Evolutionary conservation across 2,113 vertebrate genomes (phyloP), one percentile per base, ranked within the genome.

Genomic region (Crotalus horridus): DNA sequence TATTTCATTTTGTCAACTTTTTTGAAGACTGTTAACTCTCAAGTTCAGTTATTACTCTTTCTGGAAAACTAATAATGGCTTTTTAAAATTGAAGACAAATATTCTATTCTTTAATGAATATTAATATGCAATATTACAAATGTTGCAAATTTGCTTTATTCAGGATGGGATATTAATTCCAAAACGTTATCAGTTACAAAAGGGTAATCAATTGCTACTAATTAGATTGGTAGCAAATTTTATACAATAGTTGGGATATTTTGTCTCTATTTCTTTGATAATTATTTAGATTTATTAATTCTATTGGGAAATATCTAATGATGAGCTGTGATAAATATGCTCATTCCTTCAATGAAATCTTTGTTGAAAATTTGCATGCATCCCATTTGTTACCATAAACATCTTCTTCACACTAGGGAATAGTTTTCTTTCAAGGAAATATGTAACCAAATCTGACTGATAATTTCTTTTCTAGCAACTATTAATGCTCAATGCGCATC

Each of bases 1-100:
- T 93, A 87, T 86, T 74, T 59, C 55, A 87, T 81, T 90, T 93
- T 61, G 24, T 89, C 86, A 93, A 90, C 53, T 90, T 90, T 48
- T 87, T 87, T 90, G 59, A 85, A 48, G 53, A 56, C 5, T 85
- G 39, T 58, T 69, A 48, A 56, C 55, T 53, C 21, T 24, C 88
- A 86, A 26, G 33, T 53, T 39, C 55, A 58, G 6, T 89, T 85
- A 39, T 46, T 69, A 59, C 29, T 74, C 43, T 81, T 54, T 88
- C 61, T 59, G 55, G 33, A 86, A 88, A 24, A 51, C 55, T 91
- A 56, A 23, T 74, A 64, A 51, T 86, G 88, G 23, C 48, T 89
- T 64, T 93, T 89, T 39, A 61, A 81, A 88, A 61, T 13, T 43
- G 33, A 74, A 81, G 46, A 90, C 7, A 17, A 87, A 24, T 46